These are phyloP conservation scores for Drosophila eohydei DNA, from an alignment of 2,888 invertebrate genomes.

Conservation along the genomic window DNA sequence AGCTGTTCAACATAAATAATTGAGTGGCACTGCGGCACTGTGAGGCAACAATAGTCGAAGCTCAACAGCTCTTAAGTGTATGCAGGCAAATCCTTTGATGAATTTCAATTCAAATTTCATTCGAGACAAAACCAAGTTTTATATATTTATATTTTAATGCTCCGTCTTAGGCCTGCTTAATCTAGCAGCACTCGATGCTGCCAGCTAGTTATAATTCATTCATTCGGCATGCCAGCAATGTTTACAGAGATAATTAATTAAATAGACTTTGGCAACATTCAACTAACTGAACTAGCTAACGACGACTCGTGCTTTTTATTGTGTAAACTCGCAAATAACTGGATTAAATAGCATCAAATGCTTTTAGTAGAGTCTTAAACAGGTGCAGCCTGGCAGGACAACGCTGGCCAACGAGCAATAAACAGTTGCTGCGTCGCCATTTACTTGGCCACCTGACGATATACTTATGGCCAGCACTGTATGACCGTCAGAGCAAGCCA, in stretches of 20 bases:
- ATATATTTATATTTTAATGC: constrained; percentile 18
- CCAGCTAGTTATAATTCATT: constrained; percentile 43
- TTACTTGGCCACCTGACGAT: constrained; percentile 34
- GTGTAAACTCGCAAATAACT: constrained; percentile 80
- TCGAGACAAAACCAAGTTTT: constrained; percentile 6
- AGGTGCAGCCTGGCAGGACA: constrained; percentile 64
- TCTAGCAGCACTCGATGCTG: constrained; percentile 24
- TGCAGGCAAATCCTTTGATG: constrained; percentile 22
- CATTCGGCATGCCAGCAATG: constrained; percentile 60
- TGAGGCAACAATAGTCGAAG: constrained; percentile 42
- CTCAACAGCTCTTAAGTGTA: constrained; percentile 22
- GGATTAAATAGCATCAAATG: constrained; percentile 79
- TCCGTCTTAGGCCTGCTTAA: constrained; percentile 16
- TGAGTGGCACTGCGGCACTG: constrained; percentile 29
- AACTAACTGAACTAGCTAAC: constrained; percentile 52
- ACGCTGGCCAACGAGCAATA: constrained; percentile 25
- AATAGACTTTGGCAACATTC: constrained; percentile 68
- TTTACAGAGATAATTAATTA: constrained; percentile 70
- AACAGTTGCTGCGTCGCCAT: constrained; percentile 29
- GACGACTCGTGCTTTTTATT: constrained; percentile 71
- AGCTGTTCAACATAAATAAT: constrained; percentile 44
- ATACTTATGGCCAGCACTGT: constrained; percentile 56
- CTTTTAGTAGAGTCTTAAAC: constrained; percentile 75
- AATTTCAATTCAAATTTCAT: constrained; percentile 2
- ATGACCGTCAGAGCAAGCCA: constrained; percentile 65